A percentile compares a stretch with the other conserved stretches of the same genome.
These are phyloP conservation scores for Yponomeuta evonymella DNA, from an alignment of 2,888 invertebrate genomes.

Conservation along the genomic window DNA sequence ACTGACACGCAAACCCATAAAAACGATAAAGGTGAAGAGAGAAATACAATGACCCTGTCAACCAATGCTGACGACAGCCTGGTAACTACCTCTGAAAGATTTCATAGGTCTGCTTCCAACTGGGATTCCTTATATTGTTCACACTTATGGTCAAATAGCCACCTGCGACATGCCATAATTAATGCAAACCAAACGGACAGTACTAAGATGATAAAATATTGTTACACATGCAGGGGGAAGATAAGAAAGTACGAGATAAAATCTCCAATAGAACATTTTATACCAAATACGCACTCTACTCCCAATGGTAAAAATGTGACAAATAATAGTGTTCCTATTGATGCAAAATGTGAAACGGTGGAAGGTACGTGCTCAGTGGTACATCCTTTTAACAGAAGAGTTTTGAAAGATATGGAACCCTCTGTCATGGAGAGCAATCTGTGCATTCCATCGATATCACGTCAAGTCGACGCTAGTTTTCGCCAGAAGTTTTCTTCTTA, in stretches of 20 bases:
- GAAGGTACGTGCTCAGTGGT: conserved; percentile 1
- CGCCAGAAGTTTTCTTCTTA: conserved; percentile 59
- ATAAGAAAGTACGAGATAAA: conserved; percentile 65
- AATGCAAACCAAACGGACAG: conserved; percentile 40
- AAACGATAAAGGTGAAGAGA: conserved; percentile 13
- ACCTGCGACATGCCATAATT: conserved; percentile 49
- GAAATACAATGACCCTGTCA: conserved; percentile 49
- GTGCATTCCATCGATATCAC: conserved; percentile 64
- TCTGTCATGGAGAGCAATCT: conserved; percentile 33
- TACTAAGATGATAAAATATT: conserved; percentile 51
- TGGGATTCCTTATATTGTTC: conserved; percentile 61
- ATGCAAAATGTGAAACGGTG: neutral
- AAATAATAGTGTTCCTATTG: conserved; percentile 7
- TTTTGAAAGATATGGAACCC: conserved; percentile 29
- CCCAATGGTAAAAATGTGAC: conserved; percentile 36
- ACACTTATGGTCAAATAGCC: conserved; percentile 59
- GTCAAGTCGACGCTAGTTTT: conserved; percentile 56
- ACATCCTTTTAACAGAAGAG: conserved; percentile 12
- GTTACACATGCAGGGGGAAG: conserved; percentile 63
- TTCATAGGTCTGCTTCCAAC: conserved; percentile 44
- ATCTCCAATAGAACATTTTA: conserved; percentile 42
- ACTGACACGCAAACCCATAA: neutral
- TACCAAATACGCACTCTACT: conserved; percentile 60
- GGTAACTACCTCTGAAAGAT: conserved; percentile 34
- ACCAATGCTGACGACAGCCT: conserved; percentile 39